These are phyloP conservation scores for Engystomops pustulosus DNA, from an alignment of 2,113 vertebrate species.

Conservation along the genomic window DNA sequence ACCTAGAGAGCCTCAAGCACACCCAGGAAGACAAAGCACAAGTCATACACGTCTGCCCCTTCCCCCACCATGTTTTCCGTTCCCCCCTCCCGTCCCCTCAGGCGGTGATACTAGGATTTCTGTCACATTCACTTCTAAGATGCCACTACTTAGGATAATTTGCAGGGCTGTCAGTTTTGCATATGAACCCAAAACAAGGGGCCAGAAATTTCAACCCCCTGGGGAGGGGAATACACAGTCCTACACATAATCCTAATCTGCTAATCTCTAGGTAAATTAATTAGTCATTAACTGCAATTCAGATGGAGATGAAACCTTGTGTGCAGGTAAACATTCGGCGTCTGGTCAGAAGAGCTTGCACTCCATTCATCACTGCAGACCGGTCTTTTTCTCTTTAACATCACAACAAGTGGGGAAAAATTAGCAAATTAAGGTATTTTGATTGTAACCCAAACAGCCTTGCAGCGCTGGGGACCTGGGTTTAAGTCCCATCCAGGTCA, in stretches of 20 bases:
- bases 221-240: not conserved
- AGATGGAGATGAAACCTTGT: not conserved
- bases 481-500: no score
- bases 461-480: no score
- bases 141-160: conserved; percentile 23
- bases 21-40: conserved; percentile 38
- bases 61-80: conserved; percentile 22
- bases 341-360: no score
- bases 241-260: conserved; percentile 12
- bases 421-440: no score
- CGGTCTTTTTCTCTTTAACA: no score
- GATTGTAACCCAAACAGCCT: no score
- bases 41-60: not conserved
- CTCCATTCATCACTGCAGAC: no score
- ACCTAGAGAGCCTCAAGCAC: conserved; percentile 25
- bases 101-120: conserved; percentile 1
- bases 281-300: not conserved
- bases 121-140: conserved; percentile 30
- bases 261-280: not conserved
- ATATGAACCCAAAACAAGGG: not conserved
- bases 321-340: not conserved
- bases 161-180: conserved; percentile 22
- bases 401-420: no score
- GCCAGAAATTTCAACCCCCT: not conserved
- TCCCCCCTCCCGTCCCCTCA: conserved; percentile 11